Evolutionary conservation across 2,113 vertebrate species (phyloP), one percentile per base, ranked within the genome.

Genomic region (Rhizomys pruinosus): DNA sequence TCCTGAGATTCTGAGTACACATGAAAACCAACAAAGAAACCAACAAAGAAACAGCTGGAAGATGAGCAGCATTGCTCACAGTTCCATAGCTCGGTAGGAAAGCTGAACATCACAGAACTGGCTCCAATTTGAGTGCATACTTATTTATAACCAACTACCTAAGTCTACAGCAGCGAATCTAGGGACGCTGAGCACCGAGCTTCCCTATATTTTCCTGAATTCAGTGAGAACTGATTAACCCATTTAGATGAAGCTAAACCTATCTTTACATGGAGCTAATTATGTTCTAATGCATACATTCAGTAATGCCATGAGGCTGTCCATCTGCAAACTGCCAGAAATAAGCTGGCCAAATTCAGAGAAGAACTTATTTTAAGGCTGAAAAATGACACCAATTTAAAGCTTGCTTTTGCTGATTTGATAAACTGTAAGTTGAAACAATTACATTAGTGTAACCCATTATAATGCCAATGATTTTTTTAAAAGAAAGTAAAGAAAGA

Each of bases 221-320:
- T 96, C 96, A 96, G 90, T 12, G 72, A 93, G 95, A 97, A 96
- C 96, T 96, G 95, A 96, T 97, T 97, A 97, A 97, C 96, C 95
- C 95, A 97, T 97, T 97, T 97, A 97, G 96, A 95, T 94, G 92
- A 91, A 96, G 91, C 95, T 94, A 94, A 97, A 96, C 97, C 95
- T 95, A 96, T 96, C 97, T 97, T 97, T 97, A 87, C 87, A 94
- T 96, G 94, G 91, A 97, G 92, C 97, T 97, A 97, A 97, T 96
- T 97, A 97, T 97, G 95, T 97, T 97, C 97, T 97, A 97, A 97
- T 97, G 97, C 95, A 97, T 97, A 97, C 97, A 97, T 96, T 97
- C 97, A 97, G 96, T 93, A 96, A 97, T 97, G 97, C 97, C 96
- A 97, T 96, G 97, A 97, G 97, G 97, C 96, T 97, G 91, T 97